Conservation (phyloP, 1,140 invertebrate genomes). For the Drosophila littoralis region DNA sequence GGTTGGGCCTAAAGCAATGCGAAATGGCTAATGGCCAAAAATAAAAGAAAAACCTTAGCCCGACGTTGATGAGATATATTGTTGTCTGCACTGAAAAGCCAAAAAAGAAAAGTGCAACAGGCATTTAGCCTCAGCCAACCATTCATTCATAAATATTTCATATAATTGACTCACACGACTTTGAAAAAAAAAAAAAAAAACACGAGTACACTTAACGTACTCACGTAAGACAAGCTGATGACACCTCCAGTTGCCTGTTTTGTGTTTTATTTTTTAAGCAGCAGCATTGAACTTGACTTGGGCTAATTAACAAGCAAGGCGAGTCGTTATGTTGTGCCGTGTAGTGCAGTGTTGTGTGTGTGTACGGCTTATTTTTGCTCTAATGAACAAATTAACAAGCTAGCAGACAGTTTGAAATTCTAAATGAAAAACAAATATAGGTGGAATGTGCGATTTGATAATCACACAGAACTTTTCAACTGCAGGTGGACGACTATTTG, state of each 20-base stretch:
- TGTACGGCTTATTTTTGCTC: constrained; percentile 40
- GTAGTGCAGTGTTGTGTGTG: constrained; percentile 23
- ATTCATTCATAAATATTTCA: constrained; percentile 77
- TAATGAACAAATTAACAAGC: constrained; percentile 42
- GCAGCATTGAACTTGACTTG: constrained; percentile 72
- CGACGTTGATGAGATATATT: constrained; percentile 42
- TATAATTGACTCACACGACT: constrained; percentile 75
- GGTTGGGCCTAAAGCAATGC: constrained; percentile 45
- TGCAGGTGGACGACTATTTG: too few relatives aligned
- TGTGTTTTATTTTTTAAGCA: constrained; percentile 22
- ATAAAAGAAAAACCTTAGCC: constrained; percentile 28
- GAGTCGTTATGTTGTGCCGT: constrained; percentile 19
- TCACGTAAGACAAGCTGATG: constrained; percentile 62
- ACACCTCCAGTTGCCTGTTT: constrained; percentile 51
- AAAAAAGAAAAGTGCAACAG: constrained; percentile 31
- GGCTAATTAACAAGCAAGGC: constrained; percentile 58
- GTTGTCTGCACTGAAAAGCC: constrained; percentile 8
- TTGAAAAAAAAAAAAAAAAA: constrained; percentile 39
- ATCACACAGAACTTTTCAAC: background rate
- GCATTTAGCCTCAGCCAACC: constrained; percentile 36
- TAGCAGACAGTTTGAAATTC: background rate
- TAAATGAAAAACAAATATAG: background rate
- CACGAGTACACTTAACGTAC: constrained; percentile 52
- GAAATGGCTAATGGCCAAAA: constrained; percentile 58
- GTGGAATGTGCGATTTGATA: background rate